A percentile compares a stretch with the other conserved stretches of the same genome.
Evolutionary conservation across 2,797 vertebrate species (phyloP).

Genomic region (Clarias pachynema): DNA sequence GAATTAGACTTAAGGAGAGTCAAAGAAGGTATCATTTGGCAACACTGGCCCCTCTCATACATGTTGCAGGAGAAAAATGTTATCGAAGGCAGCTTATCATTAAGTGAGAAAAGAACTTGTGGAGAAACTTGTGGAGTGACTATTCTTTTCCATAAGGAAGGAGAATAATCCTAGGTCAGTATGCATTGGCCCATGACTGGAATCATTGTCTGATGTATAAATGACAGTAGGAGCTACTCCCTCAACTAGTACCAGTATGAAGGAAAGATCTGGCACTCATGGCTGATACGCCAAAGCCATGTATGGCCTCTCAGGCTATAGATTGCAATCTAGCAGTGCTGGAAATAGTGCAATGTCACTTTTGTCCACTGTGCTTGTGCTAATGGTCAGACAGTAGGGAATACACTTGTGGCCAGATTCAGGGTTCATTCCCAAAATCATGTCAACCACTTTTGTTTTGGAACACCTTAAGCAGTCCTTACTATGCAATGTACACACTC

Average conservation of each 20-base stretch:
- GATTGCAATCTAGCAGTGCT: not conserved
- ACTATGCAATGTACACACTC: not conserved
- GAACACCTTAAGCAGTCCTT: not conserved
- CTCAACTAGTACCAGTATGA: not conserved
- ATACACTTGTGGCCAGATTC: not conserved
- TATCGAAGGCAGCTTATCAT: too few relatives aligned
- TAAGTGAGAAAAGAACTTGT: too few relatives aligned
- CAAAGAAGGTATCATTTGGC: not conserved
- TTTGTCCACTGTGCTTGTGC: not conserved
- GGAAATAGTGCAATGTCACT: not conserved
- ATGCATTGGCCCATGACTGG: not conserved
- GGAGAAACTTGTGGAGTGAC: not conserved
- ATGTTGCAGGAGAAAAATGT: not conserved
- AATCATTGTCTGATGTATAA: not conserved
- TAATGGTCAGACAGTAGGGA: not conserved
- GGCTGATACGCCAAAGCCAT: not conserved
- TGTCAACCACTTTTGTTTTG: not conserved
- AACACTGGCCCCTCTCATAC: not conserved
- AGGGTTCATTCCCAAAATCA: not conserved
- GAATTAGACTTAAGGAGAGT: not conserved
- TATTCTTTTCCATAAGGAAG: not conserved
- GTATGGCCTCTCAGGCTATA: not conserved
- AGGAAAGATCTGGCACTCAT: not conserved
- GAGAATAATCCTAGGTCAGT: not conserved
- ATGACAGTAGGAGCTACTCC: not conserved